These are phyloP conservation scores for Euspilapteryx auroguttella DNA, from an alignment of 2,888 invertebrate genomes.

Conservation along the genomic window DNA sequence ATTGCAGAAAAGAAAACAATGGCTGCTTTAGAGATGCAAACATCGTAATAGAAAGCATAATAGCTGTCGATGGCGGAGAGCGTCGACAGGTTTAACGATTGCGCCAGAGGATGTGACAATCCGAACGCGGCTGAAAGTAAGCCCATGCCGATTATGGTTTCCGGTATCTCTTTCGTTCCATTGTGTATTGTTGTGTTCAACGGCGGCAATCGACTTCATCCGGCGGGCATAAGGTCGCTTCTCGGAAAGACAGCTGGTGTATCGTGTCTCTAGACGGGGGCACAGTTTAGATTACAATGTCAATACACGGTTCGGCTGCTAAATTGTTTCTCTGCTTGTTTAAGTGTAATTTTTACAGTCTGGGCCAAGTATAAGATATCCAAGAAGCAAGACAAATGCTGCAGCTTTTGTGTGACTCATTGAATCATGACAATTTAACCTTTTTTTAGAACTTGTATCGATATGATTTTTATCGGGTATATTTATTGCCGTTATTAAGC, in stretches of 20 bases:
- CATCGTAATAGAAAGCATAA: too few species aligned
- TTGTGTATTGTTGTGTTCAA: conserved; percentile 17
- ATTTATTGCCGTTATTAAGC: too few species aligned
- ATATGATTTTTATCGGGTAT: too few species aligned
- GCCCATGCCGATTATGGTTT: conserved; percentile 39
- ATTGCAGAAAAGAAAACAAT: too few species aligned
- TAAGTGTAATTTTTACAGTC: too few species aligned
- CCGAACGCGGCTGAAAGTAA: conserved; percentile 21
- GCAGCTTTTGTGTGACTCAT: too few species aligned
- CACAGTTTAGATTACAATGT: conserved; percentile 35
- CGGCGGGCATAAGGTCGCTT: conserved; percentile 25
- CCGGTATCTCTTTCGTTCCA: conserved; percentile 33
- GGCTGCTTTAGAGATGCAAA: too few species aligned
- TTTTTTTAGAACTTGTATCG: too few species aligned
- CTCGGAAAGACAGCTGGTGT: conserved; percentile 29
- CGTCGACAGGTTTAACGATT: background rate
- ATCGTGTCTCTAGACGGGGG: conserved; percentile 12
- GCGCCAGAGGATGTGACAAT: conserved; percentile 20
- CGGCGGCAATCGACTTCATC: conserved; percentile 16
- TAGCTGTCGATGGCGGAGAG: too few species aligned
- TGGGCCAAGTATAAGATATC: too few species aligned
- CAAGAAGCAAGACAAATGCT: too few species aligned
- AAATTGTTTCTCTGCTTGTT: conserved; percentile 17
- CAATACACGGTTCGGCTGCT: conserved; percentile 30
- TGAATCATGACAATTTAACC: too few species aligned